phyloP scores from a whole-genome alignment of 2,888 invertebrate species.

The Gryllus longicercus region DNA sequence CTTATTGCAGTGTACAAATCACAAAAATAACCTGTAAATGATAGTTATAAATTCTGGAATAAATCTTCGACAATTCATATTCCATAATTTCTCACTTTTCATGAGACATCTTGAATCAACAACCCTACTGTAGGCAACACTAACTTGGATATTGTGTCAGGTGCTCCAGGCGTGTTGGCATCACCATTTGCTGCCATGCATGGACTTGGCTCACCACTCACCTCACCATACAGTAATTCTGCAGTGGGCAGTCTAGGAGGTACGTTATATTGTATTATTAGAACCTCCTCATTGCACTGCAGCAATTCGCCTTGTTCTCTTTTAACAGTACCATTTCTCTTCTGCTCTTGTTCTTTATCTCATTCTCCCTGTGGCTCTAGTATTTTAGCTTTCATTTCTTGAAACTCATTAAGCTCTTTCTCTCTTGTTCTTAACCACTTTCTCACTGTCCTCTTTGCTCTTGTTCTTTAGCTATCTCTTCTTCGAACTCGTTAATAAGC shows the following conservation, averaged over 20 bases:
- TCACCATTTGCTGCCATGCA: constrained; percentile 76
- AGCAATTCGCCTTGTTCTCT: constrained; percentile 11
- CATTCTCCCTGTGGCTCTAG: not conserved
- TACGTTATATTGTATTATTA: constrained; percentile 32
- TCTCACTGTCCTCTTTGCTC: no score
- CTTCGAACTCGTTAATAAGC: no score
- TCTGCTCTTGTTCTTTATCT: not conserved
- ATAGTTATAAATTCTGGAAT: no score
- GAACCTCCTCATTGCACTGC: no score
- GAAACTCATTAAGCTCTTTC: no score
- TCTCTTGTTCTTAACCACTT: no score
- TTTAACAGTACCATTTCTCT: constrained; percentile 23
- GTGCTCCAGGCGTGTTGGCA: constrained; percentile 80
- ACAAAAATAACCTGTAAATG: no score
- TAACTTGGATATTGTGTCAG: constrained; percentile 48
- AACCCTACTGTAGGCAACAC: not conserved
- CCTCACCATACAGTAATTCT: constrained; percentile 49
- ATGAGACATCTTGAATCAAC: not conserved
- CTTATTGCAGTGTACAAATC: no score
- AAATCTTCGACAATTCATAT: no score
- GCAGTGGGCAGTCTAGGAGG: constrained; percentile 44
- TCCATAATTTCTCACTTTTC: no score
- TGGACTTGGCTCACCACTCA: constrained; percentile 78
- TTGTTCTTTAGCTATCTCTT: no score
- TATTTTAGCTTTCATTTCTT: not conserved